Base-by-base conservation (phyloP, 2,888 invertebrate species). In the Polymixis flavicincta region DNA sequence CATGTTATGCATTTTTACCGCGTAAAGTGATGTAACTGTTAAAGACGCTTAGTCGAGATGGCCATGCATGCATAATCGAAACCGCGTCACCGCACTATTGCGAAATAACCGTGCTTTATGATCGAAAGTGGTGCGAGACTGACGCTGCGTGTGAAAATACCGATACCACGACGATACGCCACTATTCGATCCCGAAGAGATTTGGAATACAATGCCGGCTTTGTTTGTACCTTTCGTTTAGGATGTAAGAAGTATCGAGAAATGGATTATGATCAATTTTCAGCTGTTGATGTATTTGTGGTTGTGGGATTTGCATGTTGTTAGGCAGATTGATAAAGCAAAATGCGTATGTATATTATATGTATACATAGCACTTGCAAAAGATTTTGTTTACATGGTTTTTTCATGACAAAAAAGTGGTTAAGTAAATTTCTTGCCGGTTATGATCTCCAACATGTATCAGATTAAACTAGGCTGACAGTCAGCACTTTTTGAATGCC, bases 91-190 rank as follows among this genome's bases (percentile, higher is more conserved):
- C 76, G 69, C 73, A 71, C 63, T 70, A 59, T 90, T 89, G 80
- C 85, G 83, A 83, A 89, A 90, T 80, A 81, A 79, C 60, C 82
- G 78, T 68, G 82, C 79, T 85, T 88, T 89, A 88, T 86, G 86
- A 86, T 84, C 87, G 90, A 90, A 90, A 90, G 89, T 84, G 72
- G 67, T 76, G 75, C 78, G 78, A 64, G 73, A 76, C 65, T 68
- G 61, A 66, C 28, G 67, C 8, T 71, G 84, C 68, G 67, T 84
- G 71, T 19, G 84, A 68, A 65, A 64, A 67, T 73, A 68, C n/a
- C 60, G 42, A 59, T 67, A 75, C 52, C n/a, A 50, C 48, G 42
- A 5, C 2, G 5, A 13, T 14, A 50, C 9, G 7, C 13, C 42
- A 55, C 22, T 52, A 22, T 57, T 13, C 1, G n/a, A 22, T 66